Evolutionary conservation across 2,113 vertebrate genomes (phyloP).

Genomic region (Thinocorus orbignyianus): DNA sequence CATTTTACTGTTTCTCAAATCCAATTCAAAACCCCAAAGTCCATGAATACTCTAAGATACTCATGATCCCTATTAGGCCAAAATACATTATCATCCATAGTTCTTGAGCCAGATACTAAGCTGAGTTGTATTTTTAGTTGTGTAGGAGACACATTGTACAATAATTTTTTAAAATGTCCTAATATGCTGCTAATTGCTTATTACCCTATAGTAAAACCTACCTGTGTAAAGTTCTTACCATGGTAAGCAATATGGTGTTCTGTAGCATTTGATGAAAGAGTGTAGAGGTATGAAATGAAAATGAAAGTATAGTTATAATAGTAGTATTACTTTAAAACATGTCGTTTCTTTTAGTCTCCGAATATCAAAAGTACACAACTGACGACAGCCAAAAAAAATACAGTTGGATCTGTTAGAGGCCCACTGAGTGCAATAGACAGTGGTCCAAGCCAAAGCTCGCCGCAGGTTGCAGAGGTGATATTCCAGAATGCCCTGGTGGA

Average conservation of each 20-base stretch:
- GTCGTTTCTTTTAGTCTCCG: not conserved
- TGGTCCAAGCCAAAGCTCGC: not conserved
- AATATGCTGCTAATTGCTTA: not conserved
- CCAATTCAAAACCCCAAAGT: not conserved
- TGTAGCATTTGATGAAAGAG: not conserved
- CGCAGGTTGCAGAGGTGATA: not conserved
- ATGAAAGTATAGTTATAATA: not conserved
- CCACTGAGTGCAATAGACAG: too few species aligned
- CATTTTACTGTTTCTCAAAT: not conserved
- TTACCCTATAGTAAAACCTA: not conserved
- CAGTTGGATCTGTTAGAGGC: not conserved
- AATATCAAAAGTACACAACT: not conserved
- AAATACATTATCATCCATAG: not conserved
- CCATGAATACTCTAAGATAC: not conserved
- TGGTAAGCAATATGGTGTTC: not conserved
- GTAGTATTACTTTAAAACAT: not conserved
- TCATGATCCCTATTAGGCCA: not conserved
- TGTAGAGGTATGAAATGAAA: not conserved
- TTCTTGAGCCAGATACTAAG: not conserved
- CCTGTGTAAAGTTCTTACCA: not conserved
- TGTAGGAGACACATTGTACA: not conserved
- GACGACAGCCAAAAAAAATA: not conserved
- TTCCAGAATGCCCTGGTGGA: not conserved
- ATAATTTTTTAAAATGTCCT: not conserved
- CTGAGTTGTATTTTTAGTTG: not conserved